Conservation (phyloP, 1,140 invertebrate genomes). For the Tetramorium alpestre region DNA sequence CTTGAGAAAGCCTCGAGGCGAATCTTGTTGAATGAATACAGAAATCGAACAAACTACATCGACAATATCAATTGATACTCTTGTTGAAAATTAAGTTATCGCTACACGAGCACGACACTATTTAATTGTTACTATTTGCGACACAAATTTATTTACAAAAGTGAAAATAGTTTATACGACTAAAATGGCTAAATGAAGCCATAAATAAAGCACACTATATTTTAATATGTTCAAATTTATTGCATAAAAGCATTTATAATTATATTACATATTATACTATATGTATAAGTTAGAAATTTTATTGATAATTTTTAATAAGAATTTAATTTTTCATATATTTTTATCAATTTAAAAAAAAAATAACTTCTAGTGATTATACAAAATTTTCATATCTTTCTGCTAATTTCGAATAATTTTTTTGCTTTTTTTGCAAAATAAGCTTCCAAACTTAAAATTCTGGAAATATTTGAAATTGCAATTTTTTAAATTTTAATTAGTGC, state of each 20-base stretch:
- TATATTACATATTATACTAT: neutral
- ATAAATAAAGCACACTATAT: neutral
- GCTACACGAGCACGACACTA: neutral
- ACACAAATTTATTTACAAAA: conserved; percentile 6
- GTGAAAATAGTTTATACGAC: neutral
- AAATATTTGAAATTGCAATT: neutral
- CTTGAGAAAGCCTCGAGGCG: neutral
- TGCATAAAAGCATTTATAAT: neutral
- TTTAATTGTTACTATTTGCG: conserved; percentile 11
- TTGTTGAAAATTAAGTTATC: conserved; percentile 38
- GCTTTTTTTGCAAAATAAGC: neutral
- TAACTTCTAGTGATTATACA: neutral
- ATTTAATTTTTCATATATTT: neutral
- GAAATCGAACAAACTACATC: neutral
- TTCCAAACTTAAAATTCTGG: neutral
- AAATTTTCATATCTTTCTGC: neutral
- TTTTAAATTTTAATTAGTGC: neutral
- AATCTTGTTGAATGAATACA: conserved; percentile 2
- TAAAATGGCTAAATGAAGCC: neutral
- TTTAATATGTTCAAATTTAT: neutral
- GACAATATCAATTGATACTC: conserved; percentile 25
- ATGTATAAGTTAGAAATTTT: neutral
- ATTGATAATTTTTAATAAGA: neutral
- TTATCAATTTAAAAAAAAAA: neutral
- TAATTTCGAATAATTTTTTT: neutral